Base-by-base conservation (phyloP, 2,797 vertebrate genomes). In the Allobates femoralis region DNA sequence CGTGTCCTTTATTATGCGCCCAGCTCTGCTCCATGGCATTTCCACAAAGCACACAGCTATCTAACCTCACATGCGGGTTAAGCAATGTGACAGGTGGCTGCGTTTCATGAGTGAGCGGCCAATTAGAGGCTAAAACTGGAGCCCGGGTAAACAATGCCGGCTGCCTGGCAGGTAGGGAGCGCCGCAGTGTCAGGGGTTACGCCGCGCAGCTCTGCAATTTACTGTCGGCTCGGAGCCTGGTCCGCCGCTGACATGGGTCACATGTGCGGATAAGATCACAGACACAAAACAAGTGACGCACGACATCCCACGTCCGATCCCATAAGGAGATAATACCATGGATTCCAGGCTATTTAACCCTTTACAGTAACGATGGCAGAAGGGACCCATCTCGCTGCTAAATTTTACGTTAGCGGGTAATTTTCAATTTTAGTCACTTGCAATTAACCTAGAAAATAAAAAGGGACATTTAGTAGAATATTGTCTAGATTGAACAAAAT, bases 31-130 rank as follows among this genome's bases (percentile, higher is more conserved):
- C 82, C 83, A 84, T 88, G 89, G 90, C 90, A 91, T 91, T 93
- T 92, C 88, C 85, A 91, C 90, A 90, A 90, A 91, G 90, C 89
- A 67, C 32, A 79, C 86, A 64, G 87, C 90, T 91, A 92, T 91
- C 88, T 0, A 0, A 88, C 88, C 91, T 90, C 86, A 50, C 88
- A 90, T n/a, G 19, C 64, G 19, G 86, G 81, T 83, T 83, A 73
- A 87, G 81, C 81, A 83, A 79, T 83, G 53, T 87, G 86, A 83
- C 86, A 87, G 75, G 81, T 79, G 86, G 64, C 86, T 83, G 53
- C 81, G 18, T 51, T 79, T 83, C 83, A 71, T 87, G 86, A 87
- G 51, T 51, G 81, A 87, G 86, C 64, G 51, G 81, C 81, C 86
- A 87, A 87, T 87, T 87, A 87, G 81, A 73, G 74, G 26, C 74